Percentiles rank a stretch among this genome's conserved stretches.
phyloP scores from a whole-genome alignment of 2,113 vertebrate species.

The Percopsis transmontana region DNA sequence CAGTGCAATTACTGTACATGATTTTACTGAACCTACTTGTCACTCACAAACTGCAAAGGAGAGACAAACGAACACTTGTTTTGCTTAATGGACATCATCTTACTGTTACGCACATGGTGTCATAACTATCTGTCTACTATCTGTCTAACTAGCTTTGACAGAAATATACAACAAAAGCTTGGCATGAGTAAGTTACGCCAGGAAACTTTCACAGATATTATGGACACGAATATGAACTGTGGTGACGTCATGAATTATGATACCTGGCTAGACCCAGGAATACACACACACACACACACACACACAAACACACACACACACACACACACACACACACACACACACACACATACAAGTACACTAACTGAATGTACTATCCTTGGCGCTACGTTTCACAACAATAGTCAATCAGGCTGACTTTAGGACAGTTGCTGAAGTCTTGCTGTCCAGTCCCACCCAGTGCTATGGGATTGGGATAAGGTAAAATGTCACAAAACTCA shows the following conservation, averaged over 20 bases:
- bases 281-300: constrained; percentile 26
- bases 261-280: constrained; percentile 42
- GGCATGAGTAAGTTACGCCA: neutral
- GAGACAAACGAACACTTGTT: constrained; percentile 1
- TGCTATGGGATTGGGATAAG: too few relatives aligned
- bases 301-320: neutral
- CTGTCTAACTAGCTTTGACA: neutral
- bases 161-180: neutral
- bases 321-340: constrained; percentile 21
- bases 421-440: too few relatives aligned
- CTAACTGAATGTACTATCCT: neutral
- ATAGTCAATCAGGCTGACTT: constrained; percentile 14
- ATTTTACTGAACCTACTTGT: constrained; percentile 38
- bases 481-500: too few relatives aligned
- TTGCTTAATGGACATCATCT: neutral
- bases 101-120: neutral
- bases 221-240: constrained; percentile 1
- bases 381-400: neutral
- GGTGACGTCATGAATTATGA: constrained; percentile 31
- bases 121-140: neutral
- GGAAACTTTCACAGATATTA: neutral
- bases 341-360: neutral
- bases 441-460: too few relatives aligned
- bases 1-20: constrained; percentile 15
- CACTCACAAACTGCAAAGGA: constrained; percentile 22